A percentile compares a stretch with the other conserved stretches of the same genome.
These are phyloP conservation scores for Spodoptera frugiperda DNA, from an alignment of 1,140 invertebrate species.

Conservation along the genomic window DNA sequence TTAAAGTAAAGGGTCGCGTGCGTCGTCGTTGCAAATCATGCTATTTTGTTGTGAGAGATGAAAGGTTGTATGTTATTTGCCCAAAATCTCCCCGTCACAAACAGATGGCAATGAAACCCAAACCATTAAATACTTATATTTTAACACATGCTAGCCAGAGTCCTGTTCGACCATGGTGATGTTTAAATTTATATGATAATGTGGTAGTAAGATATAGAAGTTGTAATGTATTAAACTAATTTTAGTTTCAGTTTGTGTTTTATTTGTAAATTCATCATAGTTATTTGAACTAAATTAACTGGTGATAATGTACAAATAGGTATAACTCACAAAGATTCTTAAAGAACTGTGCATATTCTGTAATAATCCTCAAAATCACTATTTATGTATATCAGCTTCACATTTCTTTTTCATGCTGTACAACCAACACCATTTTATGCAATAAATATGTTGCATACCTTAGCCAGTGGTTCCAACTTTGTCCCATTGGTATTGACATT, in stretches of 20 bases:
- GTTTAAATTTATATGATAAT: slow-evolving; percentile 21
- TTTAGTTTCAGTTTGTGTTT: background rate
- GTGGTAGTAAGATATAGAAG: slow-evolving; percentile 16
- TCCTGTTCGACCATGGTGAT: slow-evolving; percentile 87
- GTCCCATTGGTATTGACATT: too few relatives aligned
- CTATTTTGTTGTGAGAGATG: slow-evolving; percentile 89
- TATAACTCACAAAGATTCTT: too few relatives aligned
- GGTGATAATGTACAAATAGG: too few relatives aligned
- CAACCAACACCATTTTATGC: too few relatives aligned
- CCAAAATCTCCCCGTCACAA: slow-evolving; percentile 92
- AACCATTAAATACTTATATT: slow-evolving; percentile 89
- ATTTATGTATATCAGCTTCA: too few relatives aligned
- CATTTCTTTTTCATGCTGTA: too few relatives aligned
- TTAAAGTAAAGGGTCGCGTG: slow-evolving; percentile 78
- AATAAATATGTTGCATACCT: too few relatives aligned
- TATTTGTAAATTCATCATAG: too few relatives aligned
- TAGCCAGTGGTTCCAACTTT: too few relatives aligned
- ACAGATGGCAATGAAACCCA: slow-evolving; percentile 89
- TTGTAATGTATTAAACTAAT: slow-evolving; percentile 28
- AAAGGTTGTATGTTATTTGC: slow-evolving; percentile 91
- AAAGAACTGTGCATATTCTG: too few relatives aligned
- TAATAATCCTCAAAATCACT: too few relatives aligned
- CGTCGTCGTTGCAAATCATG: slow-evolving; percentile 90
- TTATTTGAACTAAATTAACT: too few relatives aligned
- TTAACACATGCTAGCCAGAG: slow-evolving; percentile 90